Conservation (phyloP, 2,797 vertebrate genomes). For the Girardinus metallicus region DNA sequence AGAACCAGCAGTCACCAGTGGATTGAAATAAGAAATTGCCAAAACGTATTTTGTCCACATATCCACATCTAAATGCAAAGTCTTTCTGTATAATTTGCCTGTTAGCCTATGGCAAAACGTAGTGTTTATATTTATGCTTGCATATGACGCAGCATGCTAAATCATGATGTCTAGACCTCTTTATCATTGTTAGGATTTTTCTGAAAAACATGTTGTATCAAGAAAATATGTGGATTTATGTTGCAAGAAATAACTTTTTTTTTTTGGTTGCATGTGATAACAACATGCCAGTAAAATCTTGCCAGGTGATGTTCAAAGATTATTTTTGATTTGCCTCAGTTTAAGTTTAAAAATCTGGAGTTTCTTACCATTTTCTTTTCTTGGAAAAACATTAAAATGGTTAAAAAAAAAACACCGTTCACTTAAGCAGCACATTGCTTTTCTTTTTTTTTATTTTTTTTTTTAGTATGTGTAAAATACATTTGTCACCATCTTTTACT, state of each 20-base stretch:
- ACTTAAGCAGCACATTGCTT: background rate
- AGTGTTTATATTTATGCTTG: background rate
- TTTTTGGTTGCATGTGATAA: background rate
- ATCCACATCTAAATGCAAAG: background rate
- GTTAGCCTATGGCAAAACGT: background rate
- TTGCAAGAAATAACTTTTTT: too few species aligned
- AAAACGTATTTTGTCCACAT: background rate
- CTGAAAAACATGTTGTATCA: background rate
- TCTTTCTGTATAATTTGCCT: background rate
- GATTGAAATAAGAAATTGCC: background rate
- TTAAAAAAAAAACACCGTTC: background rate
- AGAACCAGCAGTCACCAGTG: background rate
- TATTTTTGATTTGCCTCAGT: background rate
- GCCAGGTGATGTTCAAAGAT: background rate
- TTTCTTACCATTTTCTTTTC: background rate
- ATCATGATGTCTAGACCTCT: background rate
- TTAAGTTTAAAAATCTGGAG: background rate
- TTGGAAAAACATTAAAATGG: background rate
- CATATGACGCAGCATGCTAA: background rate
- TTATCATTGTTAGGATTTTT: background rate
- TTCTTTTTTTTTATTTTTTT: background rate
- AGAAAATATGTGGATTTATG: background rate
- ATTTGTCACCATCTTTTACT: background rate
- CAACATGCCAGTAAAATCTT: background rate
- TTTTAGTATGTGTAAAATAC: background rate